Evolutionary conservation across 2,113 vertebrate genomes (phyloP), one percentile per base, ranked within the genome.

Genomic region (Theristicus caerulescens): DNA sequence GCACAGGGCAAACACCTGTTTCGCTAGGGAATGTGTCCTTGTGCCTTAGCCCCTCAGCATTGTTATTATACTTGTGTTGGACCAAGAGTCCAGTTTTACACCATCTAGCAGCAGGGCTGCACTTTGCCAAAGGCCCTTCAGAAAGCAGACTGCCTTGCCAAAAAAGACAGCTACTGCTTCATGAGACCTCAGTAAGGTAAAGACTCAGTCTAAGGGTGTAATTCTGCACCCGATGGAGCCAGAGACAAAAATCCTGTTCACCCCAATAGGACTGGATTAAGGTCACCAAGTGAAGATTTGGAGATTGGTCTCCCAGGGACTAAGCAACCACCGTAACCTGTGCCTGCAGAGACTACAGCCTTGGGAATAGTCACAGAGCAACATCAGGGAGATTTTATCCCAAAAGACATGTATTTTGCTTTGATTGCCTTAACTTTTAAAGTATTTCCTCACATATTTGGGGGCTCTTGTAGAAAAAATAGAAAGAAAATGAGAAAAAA

Each of bases 21-120:
- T 94, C 81, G 27, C 49, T 80, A 27, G 40, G n/a, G 31, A 83
- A 40, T 44, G 10, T 52, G 46, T 65, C n/a, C 25, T 32, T 82
- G 12, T 65, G 31, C 82, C 82, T 90, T 38, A 24, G 15, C 31
- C 42, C 32, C 27, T 66, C 76, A 31, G n/a, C 0, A 0, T 7
- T 5, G 1, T 3, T 52, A 8, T 46, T 54, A 32, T 15, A 72
- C n/a, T n/a, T 65, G 29, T 0, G 1, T 52, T 52, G 36, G 27
- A 65, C 14, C 6, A 2, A 47, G 13, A 54, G 16, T 29, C 14
- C 20, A 17, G 16, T 57, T 87, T 82, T 78, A 26, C 31, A 38
- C 18, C 13, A 1, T 20, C 29, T 29, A 32, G 18, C 18, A 55
- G 34, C 22, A 67, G 54, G 13, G 17, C 42, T 29, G 24, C 26